Conservation (phyloP, 2,888 invertebrate species). For the Entomobrya multifasciata region DNA sequence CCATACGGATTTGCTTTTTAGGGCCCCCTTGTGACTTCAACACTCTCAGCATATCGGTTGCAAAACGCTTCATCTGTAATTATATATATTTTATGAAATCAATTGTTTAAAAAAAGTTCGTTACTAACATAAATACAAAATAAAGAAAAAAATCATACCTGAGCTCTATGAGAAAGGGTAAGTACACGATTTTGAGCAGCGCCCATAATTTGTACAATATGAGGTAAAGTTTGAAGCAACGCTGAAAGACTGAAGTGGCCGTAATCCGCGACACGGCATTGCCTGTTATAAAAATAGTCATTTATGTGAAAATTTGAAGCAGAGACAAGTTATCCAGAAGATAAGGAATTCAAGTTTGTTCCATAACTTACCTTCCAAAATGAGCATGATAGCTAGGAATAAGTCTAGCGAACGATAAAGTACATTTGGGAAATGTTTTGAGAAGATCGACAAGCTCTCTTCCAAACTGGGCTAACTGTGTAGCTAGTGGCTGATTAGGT, state of each 20-base stretch:
- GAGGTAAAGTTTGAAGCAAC: conserved; percentile 92
- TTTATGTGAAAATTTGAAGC: neutral
- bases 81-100: conserved; percentile 73
- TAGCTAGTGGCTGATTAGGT: conserved; percentile 48
- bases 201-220: conserved; percentile 93
- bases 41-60: conserved; percentile 92
- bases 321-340: neutral
- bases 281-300: conserved; percentile 83
- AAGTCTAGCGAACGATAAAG: conserved; percentile 91
- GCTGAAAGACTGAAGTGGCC: conserved; percentile 97
- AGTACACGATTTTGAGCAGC: conserved; percentile 93
- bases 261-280: conserved; percentile 97
- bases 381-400: conserved; percentile 98
- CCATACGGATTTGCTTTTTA: conserved; percentile 87
- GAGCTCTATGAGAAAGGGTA: conserved; percentile 93
- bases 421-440: conserved; percentile 90
- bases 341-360: neutral
- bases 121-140: neutral
- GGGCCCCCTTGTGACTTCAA: conserved; percentile 87
- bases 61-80: conserved; percentile 88
- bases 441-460: conserved; percentile 93
- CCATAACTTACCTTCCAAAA: conserved; percentile 85
- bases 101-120: too few relatives aligned
- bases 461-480: conserved; percentile 89
- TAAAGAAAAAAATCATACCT: conserved; percentile 83